Evolutionary conservation across 2,888 invertebrate genomes (phyloP).

Genomic region (Drosophila robusta): DNA sequence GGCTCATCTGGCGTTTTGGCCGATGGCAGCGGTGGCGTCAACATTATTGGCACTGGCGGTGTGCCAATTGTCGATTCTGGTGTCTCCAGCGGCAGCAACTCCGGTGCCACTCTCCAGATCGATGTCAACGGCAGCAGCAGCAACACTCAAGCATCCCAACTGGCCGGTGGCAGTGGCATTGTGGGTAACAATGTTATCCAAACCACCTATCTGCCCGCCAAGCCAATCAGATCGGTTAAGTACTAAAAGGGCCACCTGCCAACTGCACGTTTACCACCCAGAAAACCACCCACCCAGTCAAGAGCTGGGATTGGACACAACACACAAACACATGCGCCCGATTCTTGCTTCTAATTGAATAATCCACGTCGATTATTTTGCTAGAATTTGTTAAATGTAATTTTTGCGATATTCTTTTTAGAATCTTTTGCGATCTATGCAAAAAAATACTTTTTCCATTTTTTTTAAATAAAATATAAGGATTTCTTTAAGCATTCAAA

Average conservation of each 20-base stretch:
- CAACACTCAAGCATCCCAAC: constrained; percentile 26
- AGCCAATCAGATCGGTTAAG: constrained; percentile 54
- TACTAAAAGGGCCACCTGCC: constrained; percentile 33
- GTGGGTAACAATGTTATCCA: constrained; percentile 46
- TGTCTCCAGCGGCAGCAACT: not conserved
- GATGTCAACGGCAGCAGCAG: constrained; percentile 37
- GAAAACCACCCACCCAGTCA: constrained; percentile 6
- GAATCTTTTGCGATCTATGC: constrained; percentile 32
- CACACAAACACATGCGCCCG: constrained; percentile 8
- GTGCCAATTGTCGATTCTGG: constrained; percentile 35
- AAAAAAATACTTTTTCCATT: constrained; percentile 40
- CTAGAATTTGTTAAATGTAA: constrained; percentile 45
- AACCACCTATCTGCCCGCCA: constrained; percentile 73
- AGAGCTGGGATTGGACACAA: constrained; percentile 1
- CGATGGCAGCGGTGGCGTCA: constrained; percentile 52
- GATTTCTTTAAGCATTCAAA: constrained; percentile 69
- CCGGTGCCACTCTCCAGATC: constrained; percentile 1
- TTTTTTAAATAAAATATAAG: constrained; percentile 72
- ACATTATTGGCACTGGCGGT: constrained; percentile 66
- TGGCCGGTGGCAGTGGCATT: constrained; percentile 7
- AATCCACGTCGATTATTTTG: constrained; percentile 35
- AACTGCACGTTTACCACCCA: not conserved
- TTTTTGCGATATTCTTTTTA: constrained; percentile 58
- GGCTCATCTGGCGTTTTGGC: constrained; percentile 66
- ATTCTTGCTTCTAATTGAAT: constrained; percentile 40